Conservation (phyloP, 1,140 invertebrate species). For the Zophobas morio region DNA sequence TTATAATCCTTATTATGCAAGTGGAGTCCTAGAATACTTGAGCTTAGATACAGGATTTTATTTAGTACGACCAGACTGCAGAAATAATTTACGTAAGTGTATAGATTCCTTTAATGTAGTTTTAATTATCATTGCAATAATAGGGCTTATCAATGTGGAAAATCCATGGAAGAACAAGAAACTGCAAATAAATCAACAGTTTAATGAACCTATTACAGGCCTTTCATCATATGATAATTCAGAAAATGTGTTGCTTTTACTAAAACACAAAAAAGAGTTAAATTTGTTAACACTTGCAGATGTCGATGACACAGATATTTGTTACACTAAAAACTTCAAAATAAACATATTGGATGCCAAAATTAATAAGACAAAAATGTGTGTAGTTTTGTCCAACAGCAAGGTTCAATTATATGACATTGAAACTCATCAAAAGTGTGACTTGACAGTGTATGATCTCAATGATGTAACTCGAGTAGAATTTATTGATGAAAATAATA, state of each 20-base stretch:
- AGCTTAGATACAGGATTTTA: neutral
- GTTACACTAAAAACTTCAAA: constrained; percentile 7
- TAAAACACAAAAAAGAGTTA: constrained; percentile 5
- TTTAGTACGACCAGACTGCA: constrained; percentile 13
- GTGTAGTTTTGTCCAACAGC: neutral
- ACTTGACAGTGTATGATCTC: neutral
- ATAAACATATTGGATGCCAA: neutral
- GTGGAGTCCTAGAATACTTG: constrained; percentile 18
- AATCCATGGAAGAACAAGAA: constrained; percentile 12
- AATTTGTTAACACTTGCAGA: neutral
- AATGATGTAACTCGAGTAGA: neutral
- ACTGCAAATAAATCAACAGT: neutral
- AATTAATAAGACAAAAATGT: neutral
- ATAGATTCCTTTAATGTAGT: neutral
- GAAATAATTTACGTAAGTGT: constrained; percentile 13
- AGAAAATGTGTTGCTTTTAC: neutral
- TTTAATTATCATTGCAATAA: neutral
- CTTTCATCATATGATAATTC: neutral
- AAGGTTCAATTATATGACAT: constrained; percentile 22
- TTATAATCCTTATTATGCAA: constrained; percentile 20
- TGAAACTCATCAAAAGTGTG: constrained; percentile 17
- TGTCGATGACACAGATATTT: neutral
- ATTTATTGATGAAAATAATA: constrained; percentile 4
- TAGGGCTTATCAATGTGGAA: constrained; percentile 1
- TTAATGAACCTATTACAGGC: constrained; percentile 2